A percentile compares a stretch with the other conserved stretches of the same genome.
These are phyloP conservation scores for Patella pellucida DNA, from an alignment of 2,888 invertebrate genomes.

Conservation along the genomic window DNA sequence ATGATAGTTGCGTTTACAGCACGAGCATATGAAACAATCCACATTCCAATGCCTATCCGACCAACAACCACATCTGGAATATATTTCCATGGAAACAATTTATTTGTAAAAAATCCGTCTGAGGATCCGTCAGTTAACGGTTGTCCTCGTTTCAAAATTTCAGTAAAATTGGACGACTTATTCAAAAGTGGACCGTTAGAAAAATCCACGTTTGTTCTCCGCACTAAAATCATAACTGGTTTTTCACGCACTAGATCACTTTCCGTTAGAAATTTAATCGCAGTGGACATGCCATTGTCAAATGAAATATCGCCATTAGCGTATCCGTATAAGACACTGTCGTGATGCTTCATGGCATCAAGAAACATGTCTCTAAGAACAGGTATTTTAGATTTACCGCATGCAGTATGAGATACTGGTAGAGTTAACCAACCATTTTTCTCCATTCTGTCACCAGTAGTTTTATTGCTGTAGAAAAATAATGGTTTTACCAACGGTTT, in stretches of 20 bases:
- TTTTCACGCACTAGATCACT: not conserved
- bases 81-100: constrained; percentile 18
- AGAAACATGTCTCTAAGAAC: constrained; percentile 12
- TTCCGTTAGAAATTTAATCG: not conserved
- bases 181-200: constrained; percentile 9
- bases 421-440: not conserved
- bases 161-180: not conserved
- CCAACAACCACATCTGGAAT: constrained; percentile 13
- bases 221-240: constrained; percentile 12
- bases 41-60: constrained; percentile 12
- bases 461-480: not conserved
- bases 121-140: constrained; percentile 16
- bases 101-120: constrained; percentile 11
- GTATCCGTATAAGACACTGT: constrained; percentile 14
- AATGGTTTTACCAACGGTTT: constrained; percentile 6
- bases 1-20: constrained; percentile 16
- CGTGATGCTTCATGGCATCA: not conserved
- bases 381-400: not conserved
- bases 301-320: constrained; percentile 14
- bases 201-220: constrained; percentile 14
- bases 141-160: not conserved
- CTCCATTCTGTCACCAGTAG: not conserved
- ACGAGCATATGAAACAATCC: constrained; percentile 15
- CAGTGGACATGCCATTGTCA: not conserved
- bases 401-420: not conserved